A percentile compares a stretch with the other conserved stretches of the same genome.
phyloP scores from a whole-genome alignment of 92 coral and sea anemone genomes.

The Metridium senile region DNA sequence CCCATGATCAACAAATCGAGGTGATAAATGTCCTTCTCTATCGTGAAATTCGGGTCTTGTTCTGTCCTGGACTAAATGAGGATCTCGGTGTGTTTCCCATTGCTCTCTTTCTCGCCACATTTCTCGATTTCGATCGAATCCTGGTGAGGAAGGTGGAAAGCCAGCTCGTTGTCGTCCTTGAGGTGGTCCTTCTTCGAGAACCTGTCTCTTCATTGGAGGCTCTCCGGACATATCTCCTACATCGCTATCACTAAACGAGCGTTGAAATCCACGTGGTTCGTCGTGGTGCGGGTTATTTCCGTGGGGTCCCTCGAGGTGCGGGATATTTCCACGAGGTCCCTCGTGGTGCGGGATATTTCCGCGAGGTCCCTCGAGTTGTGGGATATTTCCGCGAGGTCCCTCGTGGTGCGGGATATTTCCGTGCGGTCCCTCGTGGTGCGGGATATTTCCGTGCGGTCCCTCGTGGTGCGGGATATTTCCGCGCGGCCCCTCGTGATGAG shows the following conservation, averaged over 20 bases:
- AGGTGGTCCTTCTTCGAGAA: conserved; percentile 22
- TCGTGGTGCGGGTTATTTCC: conserved; percentile 9
- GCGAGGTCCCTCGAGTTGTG: conserved; percentile 15
- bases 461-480: conserved; percentile 27
- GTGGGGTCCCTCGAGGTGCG: conserved; percentile 25
- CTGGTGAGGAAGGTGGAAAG: conserved; percentile 29
- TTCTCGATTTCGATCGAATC: conserved; percentile 38
- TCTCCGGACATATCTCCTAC: conserved; percentile 11
- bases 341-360: conserved; percentile 12
- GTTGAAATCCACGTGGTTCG: conserved; percentile 16
- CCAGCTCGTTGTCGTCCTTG: conserved; percentile 40
- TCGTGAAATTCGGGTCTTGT: conserved; percentile 49
- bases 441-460: conserved; percentile 8
- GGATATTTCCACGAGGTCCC: conserved; percentile 7
- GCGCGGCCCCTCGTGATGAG: conserved; percentile 33
- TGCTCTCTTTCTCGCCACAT: conserved; percentile 35
- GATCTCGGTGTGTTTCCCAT: conserved; percentile 48
- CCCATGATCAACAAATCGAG: conserved; percentile 43
- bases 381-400: background rate
- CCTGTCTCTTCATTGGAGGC: conserved; percentile 29
- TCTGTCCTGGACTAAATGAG: conserved; percentile 55
- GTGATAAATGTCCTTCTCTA: conserved; percentile 55
- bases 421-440: conserved; percentile 24
- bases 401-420: conserved; percentile 5
- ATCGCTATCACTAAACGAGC: conserved; percentile 24